Evolutionary conservation across 2,113 vertebrate species (phyloP).

Genomic region (Antigone vipio): DNA sequence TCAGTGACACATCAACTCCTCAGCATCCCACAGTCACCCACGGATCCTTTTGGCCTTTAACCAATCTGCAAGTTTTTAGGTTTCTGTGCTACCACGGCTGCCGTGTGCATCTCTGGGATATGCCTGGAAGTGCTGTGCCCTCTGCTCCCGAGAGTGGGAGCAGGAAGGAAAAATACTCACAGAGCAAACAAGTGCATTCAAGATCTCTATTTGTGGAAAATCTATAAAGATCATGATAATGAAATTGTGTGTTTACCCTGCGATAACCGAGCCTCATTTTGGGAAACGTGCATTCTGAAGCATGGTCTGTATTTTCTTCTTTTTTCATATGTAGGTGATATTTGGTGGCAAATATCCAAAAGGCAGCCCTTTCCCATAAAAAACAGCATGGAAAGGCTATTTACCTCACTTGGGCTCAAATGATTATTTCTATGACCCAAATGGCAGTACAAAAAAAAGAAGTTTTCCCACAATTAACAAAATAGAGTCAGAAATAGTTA

Average conservation of each 20-base stretch:
- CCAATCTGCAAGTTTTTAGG: not conserved
- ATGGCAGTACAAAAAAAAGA: not conserved
- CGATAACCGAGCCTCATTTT: not conserved
- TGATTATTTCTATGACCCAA: not conserved
- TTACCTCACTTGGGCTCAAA: not conserved
- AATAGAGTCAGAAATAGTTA: not conserved
- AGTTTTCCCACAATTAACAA: not conserved
- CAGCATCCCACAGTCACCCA: not conserved
- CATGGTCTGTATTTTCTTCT: not conserved
- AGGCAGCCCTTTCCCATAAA: not conserved
- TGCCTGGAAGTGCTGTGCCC: not conserved
- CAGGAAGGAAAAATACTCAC: not conserved
- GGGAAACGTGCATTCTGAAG: not conserved
- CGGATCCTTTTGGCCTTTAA: not conserved
- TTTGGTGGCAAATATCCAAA: not conserved
- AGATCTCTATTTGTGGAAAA: not conserved
- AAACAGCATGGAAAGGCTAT: not conserved
- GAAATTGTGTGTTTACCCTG: not conserved
- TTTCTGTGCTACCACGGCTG: not conserved
- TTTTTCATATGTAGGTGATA: not conserved
- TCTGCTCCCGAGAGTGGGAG: not conserved
- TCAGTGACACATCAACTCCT: not conserved
- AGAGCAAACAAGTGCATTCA: not conserved
- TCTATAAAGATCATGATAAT: not conserved
- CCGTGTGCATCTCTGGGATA: not conserved